phyloP scores from a whole-genome alignment of 2,888 invertebrate species.

The Isotomurus palustris region DNA sequence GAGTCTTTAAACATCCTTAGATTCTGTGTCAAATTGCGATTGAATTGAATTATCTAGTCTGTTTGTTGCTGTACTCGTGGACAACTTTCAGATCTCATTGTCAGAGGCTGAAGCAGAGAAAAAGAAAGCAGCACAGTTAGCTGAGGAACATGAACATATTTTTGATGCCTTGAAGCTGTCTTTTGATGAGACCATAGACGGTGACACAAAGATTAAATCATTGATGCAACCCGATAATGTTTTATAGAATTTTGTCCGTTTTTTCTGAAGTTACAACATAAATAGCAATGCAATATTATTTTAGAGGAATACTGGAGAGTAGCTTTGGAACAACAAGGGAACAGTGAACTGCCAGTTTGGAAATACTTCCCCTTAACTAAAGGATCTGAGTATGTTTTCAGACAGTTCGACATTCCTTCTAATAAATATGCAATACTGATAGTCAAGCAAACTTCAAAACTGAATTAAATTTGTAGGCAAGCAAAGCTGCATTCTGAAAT shows the following conservation, averaged over 20 bases:
- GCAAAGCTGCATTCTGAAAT: constrained; percentile 22
- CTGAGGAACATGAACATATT: constrained; percentile 19
- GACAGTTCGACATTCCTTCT: background rate
- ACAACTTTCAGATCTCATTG: constrained; percentile 48
- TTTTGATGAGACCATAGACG: background rate
- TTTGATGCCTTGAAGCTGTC: constrained; percentile 8
- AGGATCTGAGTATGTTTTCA: background rate
- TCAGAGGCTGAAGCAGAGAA: constrained; percentile 42
- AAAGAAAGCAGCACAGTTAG: constrained; percentile 18
- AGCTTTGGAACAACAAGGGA: too few species aligned
- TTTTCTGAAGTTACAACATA: too few species aligned
- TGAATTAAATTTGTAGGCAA: constrained; percentile 15
- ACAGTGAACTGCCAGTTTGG: too few species aligned
- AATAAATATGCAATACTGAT: background rate
- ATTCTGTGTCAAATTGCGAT: background rate
- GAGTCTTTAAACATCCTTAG: background rate
- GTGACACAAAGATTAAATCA: background rate
- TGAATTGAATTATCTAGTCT: constrained; percentile 42
- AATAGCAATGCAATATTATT: too few species aligned
- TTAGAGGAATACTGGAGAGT: too few species aligned
- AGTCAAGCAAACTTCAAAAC: background rate
- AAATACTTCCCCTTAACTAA: constrained; percentile 1
- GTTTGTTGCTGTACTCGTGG: constrained; percentile 49
- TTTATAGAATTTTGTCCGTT: too few species aligned
- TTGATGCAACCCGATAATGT: background rate